Evolutionary conservation across 2,888 invertebrate species (phyloP), one percentile per base, ranked within the genome.

Genomic region (Tanytarsus gracilentus): DNA sequence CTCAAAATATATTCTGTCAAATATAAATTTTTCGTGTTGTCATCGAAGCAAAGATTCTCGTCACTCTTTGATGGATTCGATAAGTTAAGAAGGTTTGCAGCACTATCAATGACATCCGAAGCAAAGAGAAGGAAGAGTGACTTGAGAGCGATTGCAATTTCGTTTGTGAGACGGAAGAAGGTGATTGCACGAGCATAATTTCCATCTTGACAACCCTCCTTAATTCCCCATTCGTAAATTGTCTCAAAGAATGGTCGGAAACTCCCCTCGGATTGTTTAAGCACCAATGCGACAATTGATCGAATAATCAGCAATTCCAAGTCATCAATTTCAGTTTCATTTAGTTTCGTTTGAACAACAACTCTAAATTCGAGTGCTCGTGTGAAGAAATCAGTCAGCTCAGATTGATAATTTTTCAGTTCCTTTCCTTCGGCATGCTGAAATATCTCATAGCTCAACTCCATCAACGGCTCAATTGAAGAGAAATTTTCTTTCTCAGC

Each of bases 51-150:
- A 1, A 78, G 64, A 29, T 56, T 39, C 8, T 61, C 60, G 60
- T 78, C 76, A 0, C 69, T 75, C 71, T 84, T 81, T 9, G 77
- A 75, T 2, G 72, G 74, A 70, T 91, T 89, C 67, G 85, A 86
- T 33, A 78, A 72, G 61, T 82, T 81, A 11, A 90, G 73, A n/a
- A 89, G 71, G 1, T 81, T 77, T 0, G 90, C 84, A 0, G 90
- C 85, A 70, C 93, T 87, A 67, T 84, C 84, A 14, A 95, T 76
- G 66, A 93, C 86, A 67, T 89, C 86, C 0, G 86, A 86, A 50
- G 93, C 91, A 70, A 95, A 96, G n/a, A 92, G 75, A 0, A 89
- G 86, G 71, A 95, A 96, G 1, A 97, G 75, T 4, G 90, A 87
- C 72, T 92, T 90, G 4, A 97, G 75, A 63, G 83, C 82, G 59